Evolutionary conservation across 1,140 invertebrate species (phyloP), one percentile per base, ranked within the genome.

Genomic region (Euwallacea similis): DNA sequence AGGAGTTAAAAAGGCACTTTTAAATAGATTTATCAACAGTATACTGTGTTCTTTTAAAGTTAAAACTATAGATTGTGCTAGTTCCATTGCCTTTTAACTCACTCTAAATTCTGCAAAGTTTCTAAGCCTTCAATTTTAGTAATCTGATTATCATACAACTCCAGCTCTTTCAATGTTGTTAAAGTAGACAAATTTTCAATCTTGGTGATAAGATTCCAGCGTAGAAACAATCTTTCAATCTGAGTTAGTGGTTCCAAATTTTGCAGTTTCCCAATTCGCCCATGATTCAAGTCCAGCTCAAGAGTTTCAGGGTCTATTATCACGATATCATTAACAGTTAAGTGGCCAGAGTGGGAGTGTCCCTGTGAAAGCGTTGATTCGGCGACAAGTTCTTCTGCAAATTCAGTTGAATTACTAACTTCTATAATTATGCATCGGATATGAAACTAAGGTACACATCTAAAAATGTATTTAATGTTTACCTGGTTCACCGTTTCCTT

Each of bases 81-180:
- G 87, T 88, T 33, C 21, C 4, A 2, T 33, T 33, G 21, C 21
- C 4, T 33, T 33, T 33, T 33, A 33, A 33, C 21, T 33, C 21
- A 96, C 93, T 96, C 89, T 55, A 99, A 84, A 86, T 98, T 98
- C 2, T 93, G 88, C 8, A 98, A 86, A 16, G 85, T 81, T 74
- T 94, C 90, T 13, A 98, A 83, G 81, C 96, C 96, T 83, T 98
- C 95, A 77, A 98, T 96, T 72, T 87, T 85, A 0, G 88, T 90
- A 56, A 98, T 94, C 84, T 97, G 95, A 84, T 98, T 99, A 83
- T 99, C 98, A 82, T 98, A 97, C 0, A 99, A 84, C 77, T 99
- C 97, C 62, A 99, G 81, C 79, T 98, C 95, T 56, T 86, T 86
- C 0, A 98, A 83, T 15, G 88, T 93, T 2, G 84, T 86, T 7